A percentile compares a stretch with the other conserved stretches of the same genome.
phyloP scores from a whole-genome alignment of 2,113 vertebrate genomes.

The Stigmatopora argus region DNA sequence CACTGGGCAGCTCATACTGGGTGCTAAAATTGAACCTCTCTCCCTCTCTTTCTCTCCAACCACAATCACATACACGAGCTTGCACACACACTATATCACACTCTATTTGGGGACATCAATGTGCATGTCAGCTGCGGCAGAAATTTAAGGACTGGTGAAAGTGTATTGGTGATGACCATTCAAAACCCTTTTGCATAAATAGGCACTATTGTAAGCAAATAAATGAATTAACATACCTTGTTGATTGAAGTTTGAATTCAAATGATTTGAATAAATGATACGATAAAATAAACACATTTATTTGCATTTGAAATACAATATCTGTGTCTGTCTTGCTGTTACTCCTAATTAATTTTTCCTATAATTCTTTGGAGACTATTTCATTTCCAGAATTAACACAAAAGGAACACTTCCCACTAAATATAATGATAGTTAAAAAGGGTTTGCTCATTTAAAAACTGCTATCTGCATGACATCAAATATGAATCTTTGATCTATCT shows the following conservation, averaged over 20 bases:
- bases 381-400: slow-evolving; percentile 67
- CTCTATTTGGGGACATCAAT: slow-evolving; percentile 54
- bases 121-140: slow-evolving; percentile 45
- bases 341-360: slow-evolving; percentile 63
- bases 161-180: neutral
- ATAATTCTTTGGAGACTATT: slow-evolving; percentile 69
- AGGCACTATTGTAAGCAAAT: slow-evolving; percentile 11
- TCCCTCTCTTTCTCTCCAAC: neutral
- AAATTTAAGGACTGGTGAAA: slow-evolving; percentile 17
- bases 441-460: slow-evolving; percentile 66
- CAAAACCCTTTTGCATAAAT: slow-evolving; percentile 18
- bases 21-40: slow-evolving; percentile 50
- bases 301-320: slow-evolving; percentile 65
- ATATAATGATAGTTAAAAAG: slow-evolving; percentile 73
- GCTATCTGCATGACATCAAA: slow-evolving; percentile 69
- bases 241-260: slow-evolving; percentile 5
- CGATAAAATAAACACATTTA: slow-evolving; percentile 42
- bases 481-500: slow-evolving; percentile 73
- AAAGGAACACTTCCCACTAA: slow-evolving; percentile 61
- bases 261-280: slow-evolving; percentile 21
- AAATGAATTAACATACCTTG: neutral
- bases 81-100: slow-evolving; percentile 24
- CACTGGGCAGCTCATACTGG: slow-evolving; percentile 43
- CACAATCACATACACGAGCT: slow-evolving; percentile 17
- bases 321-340: slow-evolving; percentile 60